These are phyloP conservation scores for Trichomycterus rosablanca DNA, from an alignment of 2,113 vertebrate genomes.

Conservation along the genomic window DNA sequence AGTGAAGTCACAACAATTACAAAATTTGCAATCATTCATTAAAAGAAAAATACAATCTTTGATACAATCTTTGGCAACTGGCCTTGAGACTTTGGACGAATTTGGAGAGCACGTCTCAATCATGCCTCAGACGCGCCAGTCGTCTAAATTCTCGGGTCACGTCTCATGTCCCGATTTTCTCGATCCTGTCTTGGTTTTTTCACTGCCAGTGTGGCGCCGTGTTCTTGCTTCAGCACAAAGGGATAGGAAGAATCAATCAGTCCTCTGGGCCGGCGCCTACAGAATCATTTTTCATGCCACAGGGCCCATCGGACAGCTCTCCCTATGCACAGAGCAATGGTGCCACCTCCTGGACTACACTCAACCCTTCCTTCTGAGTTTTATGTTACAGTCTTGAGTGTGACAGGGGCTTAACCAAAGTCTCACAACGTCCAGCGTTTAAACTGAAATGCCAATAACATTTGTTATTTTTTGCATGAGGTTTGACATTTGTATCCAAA, in stretches of 20 bases:
- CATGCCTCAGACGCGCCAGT: slow-evolving; percentile 31
- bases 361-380: not conserved
- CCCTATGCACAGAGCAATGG: slow-evolving; percentile 40
- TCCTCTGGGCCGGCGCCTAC: slow-evolving; percentile 35
- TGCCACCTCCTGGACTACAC: slow-evolving; percentile 41
- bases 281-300: slow-evolving; percentile 39
- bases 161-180: slow-evolving; percentile 21
- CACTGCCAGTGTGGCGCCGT: slow-evolving; percentile 45
- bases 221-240: slow-evolving; percentile 48
- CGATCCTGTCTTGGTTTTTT: slow-evolving; percentile 32
- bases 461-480: slow-evolving; percentile 13
- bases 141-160: slow-evolving; percentile 35
- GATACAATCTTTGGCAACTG: slow-evolving; percentile 18
- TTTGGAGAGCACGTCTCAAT: slow-evolving; percentile 31
- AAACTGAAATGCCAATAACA: slow-evolving; percentile 15
- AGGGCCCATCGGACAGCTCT: slow-evolving; percentile 25
- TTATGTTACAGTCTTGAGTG: slow-evolving; percentile 3
- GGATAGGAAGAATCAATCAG: slow-evolving; percentile 49
- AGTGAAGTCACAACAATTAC: not conserved
- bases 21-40: slow-evolving; percentile 1
- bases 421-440: slow-evolving; percentile 16
- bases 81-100: slow-evolving; percentile 32
- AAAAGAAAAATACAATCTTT: slow-evolving; percentile 16
- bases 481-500: slow-evolving; percentile 32
- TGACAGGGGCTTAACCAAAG: slow-evolving; percentile 28